Evolutionary conservation across 2,113 vertebrate species (phyloP).

Genomic region (Scytalopus superciliaris): DNA sequence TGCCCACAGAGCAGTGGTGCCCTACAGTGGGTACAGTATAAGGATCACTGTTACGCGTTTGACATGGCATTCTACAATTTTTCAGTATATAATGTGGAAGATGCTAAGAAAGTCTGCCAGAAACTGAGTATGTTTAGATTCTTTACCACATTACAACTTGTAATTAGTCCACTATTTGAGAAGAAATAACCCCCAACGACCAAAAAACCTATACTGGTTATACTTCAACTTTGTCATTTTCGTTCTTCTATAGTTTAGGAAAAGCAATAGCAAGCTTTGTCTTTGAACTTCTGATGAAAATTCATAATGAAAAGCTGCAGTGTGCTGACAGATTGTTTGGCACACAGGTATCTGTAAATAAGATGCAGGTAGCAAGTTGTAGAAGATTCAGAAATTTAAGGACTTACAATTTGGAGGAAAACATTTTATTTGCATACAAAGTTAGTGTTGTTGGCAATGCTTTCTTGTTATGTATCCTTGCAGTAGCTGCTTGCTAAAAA

Average conservation of each 20-base stretch:
- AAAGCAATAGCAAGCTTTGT: neutral
- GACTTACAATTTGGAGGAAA: neutral
- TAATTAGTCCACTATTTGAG: neutral
- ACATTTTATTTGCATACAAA: neutral
- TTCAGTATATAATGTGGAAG: conserved; percentile 73
- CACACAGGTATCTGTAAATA: fast-evolving
- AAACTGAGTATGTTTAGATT: conserved; percentile 78
- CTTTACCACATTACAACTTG: neutral
- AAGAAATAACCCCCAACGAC: neutral
- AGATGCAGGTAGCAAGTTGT: neutral
- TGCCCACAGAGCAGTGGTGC: conserved; percentile 73
- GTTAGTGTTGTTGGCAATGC: neutral
- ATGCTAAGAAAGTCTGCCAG: conserved; percentile 80
- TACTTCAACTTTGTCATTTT: neutral
- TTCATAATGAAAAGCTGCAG: neutral
- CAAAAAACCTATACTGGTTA: neutral
- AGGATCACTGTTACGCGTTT: conserved; percentile 84
- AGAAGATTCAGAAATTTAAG: neutral
- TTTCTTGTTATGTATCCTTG: neutral
- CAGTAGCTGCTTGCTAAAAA: neutral
- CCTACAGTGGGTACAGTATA: conserved; percentile 82
- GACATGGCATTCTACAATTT: conserved; percentile 85
- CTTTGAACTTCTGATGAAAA: neutral
- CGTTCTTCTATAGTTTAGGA: neutral
- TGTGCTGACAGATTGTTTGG: neutral